These are phyloP conservation scores for Aurelia aurita DNA, from an alignment of 30 jellyfish, hydroid and myxozoan genomes.

Conservation along the genomic window DNA sequence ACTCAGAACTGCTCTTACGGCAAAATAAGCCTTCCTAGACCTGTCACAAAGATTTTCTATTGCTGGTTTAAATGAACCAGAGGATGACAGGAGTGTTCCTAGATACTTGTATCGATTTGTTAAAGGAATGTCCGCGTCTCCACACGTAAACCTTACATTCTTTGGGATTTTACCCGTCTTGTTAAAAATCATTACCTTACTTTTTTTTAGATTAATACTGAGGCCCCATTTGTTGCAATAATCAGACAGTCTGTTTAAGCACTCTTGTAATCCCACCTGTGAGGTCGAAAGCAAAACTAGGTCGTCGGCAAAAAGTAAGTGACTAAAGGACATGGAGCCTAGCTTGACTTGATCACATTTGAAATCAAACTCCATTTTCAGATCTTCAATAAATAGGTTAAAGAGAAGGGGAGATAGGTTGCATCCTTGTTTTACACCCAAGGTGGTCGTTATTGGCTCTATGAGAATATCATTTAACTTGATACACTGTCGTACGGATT, in stretches of 20 bases:
- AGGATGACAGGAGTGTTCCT: neutral
- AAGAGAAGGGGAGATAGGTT: neutral
- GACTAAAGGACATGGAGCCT: neutral
- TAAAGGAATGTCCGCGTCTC: neutral
- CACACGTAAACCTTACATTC: no score
- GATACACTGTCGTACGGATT: neutral
- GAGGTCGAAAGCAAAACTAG: neutral
- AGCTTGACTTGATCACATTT: neutral
- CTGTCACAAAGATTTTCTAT: neutral
- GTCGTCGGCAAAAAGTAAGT: no score
- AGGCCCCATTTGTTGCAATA: no score
- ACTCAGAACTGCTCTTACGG: neutral
- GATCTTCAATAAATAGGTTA: no score
- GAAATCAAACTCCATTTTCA: neutral
- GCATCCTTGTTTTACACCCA: neutral
- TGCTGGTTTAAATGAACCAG: neutral
- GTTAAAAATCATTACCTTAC: no score
- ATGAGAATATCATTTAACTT: neutral
- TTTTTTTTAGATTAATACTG: no score
- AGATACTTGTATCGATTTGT: neutral
- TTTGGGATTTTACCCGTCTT: no score
- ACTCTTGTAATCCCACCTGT: neutral
- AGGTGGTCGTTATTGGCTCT: neutral
- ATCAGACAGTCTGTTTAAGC: neutral
- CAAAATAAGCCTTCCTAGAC: neutral